These are phyloP conservation scores for Cotesia glomerata DNA, from an alignment of 1,140 invertebrate genomes.

Conservation along the genomic window DNA sequence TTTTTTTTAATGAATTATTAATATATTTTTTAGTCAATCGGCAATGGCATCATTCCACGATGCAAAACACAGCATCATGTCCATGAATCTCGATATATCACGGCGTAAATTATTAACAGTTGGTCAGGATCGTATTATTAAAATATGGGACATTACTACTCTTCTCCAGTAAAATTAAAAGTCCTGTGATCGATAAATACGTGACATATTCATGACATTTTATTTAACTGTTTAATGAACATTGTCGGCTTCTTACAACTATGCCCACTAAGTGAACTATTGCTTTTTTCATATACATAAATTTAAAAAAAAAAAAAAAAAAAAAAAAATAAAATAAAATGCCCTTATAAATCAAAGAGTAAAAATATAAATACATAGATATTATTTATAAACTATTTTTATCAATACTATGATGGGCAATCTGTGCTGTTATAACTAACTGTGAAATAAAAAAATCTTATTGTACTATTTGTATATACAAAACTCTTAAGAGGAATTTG, in stretches of 20 bases:
- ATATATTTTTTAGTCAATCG: constrained; percentile 70
- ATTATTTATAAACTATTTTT: too few relatives aligned
- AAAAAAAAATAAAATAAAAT: too few relatives aligned
- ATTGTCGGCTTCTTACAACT: not conserved
- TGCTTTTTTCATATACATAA: not conserved
- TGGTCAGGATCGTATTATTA: constrained; percentile 92
- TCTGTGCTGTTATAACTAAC: too few relatives aligned
- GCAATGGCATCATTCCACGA: constrained; percentile 95
- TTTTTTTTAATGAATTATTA: not conserved
- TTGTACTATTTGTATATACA: constrained; percentile 10
- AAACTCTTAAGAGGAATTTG: constrained; percentile 6
- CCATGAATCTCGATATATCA: constrained; percentile 89
- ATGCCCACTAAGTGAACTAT: too few relatives aligned
- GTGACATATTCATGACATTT: not conserved
- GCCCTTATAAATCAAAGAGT: not conserved
- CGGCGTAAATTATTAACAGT: constrained; percentile 86
- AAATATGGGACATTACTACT: constrained; percentile 81
- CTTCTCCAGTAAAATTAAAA: constrained; percentile 59
- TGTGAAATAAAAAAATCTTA: not conserved
- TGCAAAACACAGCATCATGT: constrained; percentile 88
- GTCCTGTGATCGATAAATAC: constrained; percentile 3
- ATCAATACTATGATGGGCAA: too few relatives aligned
- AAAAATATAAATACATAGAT: not conserved
- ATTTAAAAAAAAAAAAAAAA: not conserved
- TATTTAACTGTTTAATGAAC: not conserved